Conservation (phyloP, 2,888 invertebrate genomes). For the Bugulina stolonifera region DNA sequence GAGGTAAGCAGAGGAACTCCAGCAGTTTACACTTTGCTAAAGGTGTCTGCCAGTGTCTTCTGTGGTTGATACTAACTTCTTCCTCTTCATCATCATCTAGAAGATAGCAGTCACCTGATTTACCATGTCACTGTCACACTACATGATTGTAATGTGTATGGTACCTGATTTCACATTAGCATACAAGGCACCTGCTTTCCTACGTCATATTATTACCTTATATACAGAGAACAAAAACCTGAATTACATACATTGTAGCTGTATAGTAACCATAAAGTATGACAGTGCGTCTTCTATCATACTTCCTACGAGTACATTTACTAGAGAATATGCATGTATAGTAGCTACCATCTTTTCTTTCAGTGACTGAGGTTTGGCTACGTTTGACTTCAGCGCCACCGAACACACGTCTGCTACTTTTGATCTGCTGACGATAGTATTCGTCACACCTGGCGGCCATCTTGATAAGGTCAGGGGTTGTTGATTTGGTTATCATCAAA, state of each 20-base stretch:
- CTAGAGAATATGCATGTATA: no score
- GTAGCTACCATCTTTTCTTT: neutral
- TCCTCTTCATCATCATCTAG: neutral
- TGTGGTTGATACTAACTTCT: conserved; percentile 57
- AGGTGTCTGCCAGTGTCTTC: conserved; percentile 90
- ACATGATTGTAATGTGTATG: no score
- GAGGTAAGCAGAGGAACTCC: conserved; percentile 53
- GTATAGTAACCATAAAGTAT: no score
- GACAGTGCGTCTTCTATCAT: no score
- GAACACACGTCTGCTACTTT: conserved; percentile 86
- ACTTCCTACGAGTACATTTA: no score
- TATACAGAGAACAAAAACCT: neutral
- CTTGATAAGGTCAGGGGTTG: conserved; percentile 90
- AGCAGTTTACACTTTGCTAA: conserved; percentile 74
- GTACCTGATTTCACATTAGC: neutral
- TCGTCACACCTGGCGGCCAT: conserved; percentile 94
- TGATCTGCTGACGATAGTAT: conserved; percentile 96
- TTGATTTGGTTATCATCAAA: conserved; percentile 91
- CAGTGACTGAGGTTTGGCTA: neutral
- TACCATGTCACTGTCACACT: no score
- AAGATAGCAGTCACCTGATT: no score
- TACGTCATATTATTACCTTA: neutral
- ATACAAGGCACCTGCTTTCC: neutral
- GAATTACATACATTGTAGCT: no score
- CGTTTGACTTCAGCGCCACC: conserved; percentile 57